These are phyloP conservation scores for Menidia menidia DNA, from an alignment of 2,797 vertebrate species.

Conservation along the genomic window DNA sequence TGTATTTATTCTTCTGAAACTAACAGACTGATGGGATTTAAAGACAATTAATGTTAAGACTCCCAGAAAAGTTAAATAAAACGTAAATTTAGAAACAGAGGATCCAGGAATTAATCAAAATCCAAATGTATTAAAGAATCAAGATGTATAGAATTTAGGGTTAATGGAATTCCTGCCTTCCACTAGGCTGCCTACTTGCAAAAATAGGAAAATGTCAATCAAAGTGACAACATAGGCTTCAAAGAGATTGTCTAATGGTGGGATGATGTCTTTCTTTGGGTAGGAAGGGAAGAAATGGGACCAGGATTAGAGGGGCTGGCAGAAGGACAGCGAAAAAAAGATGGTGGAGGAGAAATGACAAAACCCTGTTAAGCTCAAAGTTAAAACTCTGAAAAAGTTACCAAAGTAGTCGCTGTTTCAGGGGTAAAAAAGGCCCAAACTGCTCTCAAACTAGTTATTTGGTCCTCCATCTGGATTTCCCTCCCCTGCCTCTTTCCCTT, in stretches of 20 bases:
- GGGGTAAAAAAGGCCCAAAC: constrained; percentile 22
- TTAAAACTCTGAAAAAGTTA: constrained; percentile 18
- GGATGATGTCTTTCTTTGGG: constrained; percentile 37
- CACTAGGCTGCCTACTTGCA: constrained; percentile 57
- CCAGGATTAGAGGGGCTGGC: constrained; percentile 10
- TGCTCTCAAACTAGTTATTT: constrained; percentile 6
- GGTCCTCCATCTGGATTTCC: constrained; percentile 35
- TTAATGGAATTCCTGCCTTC: constrained; percentile 57
- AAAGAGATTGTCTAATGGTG: constrained; percentile 34
- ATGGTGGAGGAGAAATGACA: background rate
- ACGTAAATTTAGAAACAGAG: constrained; percentile 12
- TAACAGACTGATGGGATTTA: too few species aligned
- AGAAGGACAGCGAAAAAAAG: background rate
- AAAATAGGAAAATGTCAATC: constrained; percentile 63
- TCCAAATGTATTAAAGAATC: constrained; percentile 60
- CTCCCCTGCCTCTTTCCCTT: constrained; percentile 1
- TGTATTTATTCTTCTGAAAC: too few species aligned
- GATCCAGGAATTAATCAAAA: constrained; percentile 46
- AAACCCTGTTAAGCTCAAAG: constrained; percentile 21
- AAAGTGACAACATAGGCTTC: constrained; percentile 42
- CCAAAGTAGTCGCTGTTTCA: constrained; percentile 6
- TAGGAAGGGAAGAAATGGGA: constrained; percentile 16
- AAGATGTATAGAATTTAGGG: constrained; percentile 50
- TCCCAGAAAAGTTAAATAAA: constrained; percentile 7
- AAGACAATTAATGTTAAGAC: constrained; percentile 8